phyloP scores from a whole-genome alignment of 2,888 invertebrate genomes.

The Dorcus parallelipipedus region DNA sequence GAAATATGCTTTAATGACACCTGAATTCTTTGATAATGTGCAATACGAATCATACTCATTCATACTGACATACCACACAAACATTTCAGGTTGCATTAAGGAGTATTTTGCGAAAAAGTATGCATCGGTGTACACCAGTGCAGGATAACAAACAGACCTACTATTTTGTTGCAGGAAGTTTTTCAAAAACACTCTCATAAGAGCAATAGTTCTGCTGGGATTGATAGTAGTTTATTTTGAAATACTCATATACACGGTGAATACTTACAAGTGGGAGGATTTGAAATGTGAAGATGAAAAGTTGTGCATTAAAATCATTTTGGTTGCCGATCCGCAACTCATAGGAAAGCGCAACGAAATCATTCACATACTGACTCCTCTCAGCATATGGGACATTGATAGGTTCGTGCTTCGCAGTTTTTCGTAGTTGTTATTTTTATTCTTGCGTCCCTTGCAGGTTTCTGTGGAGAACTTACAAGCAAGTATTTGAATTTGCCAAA shows the following conservation, averaged over 20 bases:
- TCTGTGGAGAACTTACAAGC: slow-evolving; percentile 71
- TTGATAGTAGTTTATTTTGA: slow-evolving; percentile 37
- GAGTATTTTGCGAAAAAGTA: no score
- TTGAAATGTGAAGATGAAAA: slow-evolving; percentile 36
- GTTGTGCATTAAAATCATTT: slow-evolving; percentile 43
- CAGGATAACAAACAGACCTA: no score
- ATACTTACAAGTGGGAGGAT: slow-evolving; percentile 37
- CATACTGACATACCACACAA: no score
- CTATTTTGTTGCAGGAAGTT: neutral
- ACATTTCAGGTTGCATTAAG: no score
- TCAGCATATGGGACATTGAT: slow-evolving; percentile 86
- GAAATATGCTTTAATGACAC: no score
- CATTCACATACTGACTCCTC: slow-evolving; percentile 60
- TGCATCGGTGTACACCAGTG: no score
- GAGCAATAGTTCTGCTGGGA: slow-evolving; percentile 9
- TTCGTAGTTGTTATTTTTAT: neutral
- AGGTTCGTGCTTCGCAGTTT: slow-evolving; percentile 54
- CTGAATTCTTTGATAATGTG: no score
- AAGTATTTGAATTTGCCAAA: slow-evolving; percentile 65
- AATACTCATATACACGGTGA: slow-evolving; percentile 38
- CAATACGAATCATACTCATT: no score
- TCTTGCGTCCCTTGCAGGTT: slow-evolving; percentile 58
- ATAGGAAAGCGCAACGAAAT: slow-evolving; percentile 76
- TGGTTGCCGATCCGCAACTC: slow-evolving; percentile 89
- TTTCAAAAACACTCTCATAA: neutral